These are phyloP conservation scores for Megatriorchis doriae DNA, from an alignment of 2,113 vertebrate species.

Conservation along the genomic window DNA sequence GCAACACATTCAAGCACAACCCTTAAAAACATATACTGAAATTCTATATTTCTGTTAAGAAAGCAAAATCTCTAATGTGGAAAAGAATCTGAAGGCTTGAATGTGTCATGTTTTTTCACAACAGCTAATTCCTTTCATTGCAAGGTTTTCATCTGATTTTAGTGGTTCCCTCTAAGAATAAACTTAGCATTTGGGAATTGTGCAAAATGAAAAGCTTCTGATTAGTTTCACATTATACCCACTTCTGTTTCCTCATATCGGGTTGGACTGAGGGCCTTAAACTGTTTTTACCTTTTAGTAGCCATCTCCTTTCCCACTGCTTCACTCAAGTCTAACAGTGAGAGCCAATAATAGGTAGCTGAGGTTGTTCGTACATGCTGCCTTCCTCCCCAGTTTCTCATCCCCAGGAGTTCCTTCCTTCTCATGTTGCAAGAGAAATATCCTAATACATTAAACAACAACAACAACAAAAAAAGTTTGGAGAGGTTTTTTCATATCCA, in stretches of 20 bases:
- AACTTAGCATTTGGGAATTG: not conserved
- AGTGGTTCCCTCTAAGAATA: not conserved
- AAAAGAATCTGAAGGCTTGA: not conserved
- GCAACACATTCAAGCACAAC: not conserved
- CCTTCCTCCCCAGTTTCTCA: not conserved
- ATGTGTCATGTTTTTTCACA: not conserved
- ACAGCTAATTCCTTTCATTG: not conserved
- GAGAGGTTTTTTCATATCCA: not conserved
- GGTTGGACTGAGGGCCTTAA: not conserved
- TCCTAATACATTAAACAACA: not conserved
- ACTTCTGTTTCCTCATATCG: not conserved
- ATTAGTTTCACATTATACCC: not conserved
- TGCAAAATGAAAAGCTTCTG: not conserved
- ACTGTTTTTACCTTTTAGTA: not conserved
- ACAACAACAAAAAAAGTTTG: too few species aligned
- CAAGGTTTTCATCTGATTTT: not conserved
- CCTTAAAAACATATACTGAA: not conserved
- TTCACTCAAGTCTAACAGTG: not conserved
- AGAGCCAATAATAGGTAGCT: not conserved
- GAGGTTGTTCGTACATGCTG: not conserved
- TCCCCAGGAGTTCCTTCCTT: not conserved
- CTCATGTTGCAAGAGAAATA: not conserved
- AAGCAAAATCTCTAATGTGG: not conserved
- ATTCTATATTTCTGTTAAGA: not conserved
- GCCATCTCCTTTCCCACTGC: not conserved